phyloP scores from a whole-genome alignment of 2,888 invertebrate genomes.

The Rhorus exstirpatorius region DNA sequence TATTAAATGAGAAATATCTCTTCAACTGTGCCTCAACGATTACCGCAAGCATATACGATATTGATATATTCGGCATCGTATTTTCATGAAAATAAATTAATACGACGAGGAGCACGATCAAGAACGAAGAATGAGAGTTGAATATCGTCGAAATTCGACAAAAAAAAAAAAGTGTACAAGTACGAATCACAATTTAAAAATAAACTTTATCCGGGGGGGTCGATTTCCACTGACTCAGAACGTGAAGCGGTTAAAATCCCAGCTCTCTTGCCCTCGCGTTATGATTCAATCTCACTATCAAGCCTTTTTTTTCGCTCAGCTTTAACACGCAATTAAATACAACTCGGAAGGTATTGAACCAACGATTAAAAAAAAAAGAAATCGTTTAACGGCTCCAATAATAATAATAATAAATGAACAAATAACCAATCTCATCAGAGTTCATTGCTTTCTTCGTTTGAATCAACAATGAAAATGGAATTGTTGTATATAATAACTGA shows the following conservation, averaged over 20 bases:
- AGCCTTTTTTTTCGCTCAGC: not conserved
- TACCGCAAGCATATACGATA: too few relatives aligned
- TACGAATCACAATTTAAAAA: conserved; percentile 32
- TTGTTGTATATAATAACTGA: too few relatives aligned
- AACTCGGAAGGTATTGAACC: conserved; percentile 8
- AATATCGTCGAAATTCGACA: not conserved
- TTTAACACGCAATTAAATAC: conserved; percentile 41
- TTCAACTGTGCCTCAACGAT: too few relatives aligned
- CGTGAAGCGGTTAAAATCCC: not conserved
- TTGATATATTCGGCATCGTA: too few relatives aligned
- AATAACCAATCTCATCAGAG: not conserved
- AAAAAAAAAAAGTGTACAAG: not conserved
- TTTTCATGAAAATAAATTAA: not conserved
- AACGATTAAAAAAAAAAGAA: not conserved
- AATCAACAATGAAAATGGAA: too few relatives aligned
- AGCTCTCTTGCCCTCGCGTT: conserved; percentile 29
- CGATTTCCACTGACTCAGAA: conserved; percentile 40
- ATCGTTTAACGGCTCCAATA: not conserved
- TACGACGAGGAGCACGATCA: not conserved
- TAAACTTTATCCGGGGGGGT: conserved; percentile 40
- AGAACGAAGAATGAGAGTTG: conserved; percentile 6
- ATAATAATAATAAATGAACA: not conserved
- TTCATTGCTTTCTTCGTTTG: too few relatives aligned
- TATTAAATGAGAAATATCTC: too few relatives aligned
- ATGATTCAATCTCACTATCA: conserved; percentile 36